Base-by-base conservation (phyloP, 2,888 invertebrate species). In the Cataglyphis livida region DNA sequence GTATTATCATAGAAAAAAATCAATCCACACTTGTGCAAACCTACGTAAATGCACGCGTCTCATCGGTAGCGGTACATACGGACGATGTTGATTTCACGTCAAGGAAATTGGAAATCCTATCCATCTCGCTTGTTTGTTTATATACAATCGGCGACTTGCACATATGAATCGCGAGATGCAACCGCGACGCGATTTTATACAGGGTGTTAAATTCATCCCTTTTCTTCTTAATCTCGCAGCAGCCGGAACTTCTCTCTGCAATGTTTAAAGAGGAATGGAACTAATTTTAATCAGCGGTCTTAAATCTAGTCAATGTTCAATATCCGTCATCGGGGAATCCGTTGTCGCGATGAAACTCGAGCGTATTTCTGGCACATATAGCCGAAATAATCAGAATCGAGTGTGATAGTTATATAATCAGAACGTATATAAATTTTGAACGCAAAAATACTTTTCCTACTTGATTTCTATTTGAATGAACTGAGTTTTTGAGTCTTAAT, bases 81-180 rank as follows among this genome's bases (percentile, higher is more conserved):
- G 18, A 48, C 18, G 62, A 90, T 89, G 88, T 92, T 86, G 91
- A 91, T 92, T 90, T 90, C 91, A 86, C 88, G 90, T 90, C 86
- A 65, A 82, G 87, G 91, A 91, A 91, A 91, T 91, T 90, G 90
- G 87, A 88, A 88, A 87, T 91, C 86, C n/a, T 51, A 51, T 76
- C 86, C 89, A 81, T 73, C 51, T 61, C 64, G 83, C 83, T 65
- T 78, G 84, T 87, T 89, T 85, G 84, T 89, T 89, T 62, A 6
- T 84, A 83, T 70, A 81, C 90, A 83, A 88, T 86, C 82, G n/a
- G 54, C 21, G 41, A 15, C 62, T 74, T 48, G 66, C 41, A 51
- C 38, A 32, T 41, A 54, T 25, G 75, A 61, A 75, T 64, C 79
- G 48, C 64, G 59, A 64, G 64, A 41, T 44, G 83, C 21, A 59